Conservation (phyloP, 92 coral and sea anemone genomes). For the Isaurus tuberculatus region DNA sequence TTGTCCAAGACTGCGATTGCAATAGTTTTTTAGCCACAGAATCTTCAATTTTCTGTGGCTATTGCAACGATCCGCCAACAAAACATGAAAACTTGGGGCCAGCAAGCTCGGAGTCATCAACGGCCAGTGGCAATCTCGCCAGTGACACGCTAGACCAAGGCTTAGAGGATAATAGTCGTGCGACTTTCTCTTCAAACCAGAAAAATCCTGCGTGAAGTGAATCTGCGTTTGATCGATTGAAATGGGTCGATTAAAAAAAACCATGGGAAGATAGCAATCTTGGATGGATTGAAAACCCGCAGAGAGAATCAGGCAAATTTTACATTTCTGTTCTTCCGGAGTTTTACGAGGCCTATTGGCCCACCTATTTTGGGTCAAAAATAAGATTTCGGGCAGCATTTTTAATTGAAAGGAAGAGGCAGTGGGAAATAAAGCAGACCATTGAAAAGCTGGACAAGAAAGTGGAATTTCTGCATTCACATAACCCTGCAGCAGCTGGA, state of each 20-base stretch:
- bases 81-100: slow-evolving; percentile 38
- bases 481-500: slow-evolving; percentile 19
- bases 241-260: not conserved
- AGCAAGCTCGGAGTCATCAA: not conserved
- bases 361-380: slow-evolving; percentile 5
- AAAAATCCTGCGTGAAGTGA: not conserved
- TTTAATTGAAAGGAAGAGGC: slow-evolving; percentile 11
- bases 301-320: slow-evolving; percentile 21
- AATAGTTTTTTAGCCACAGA: slow-evolving; percentile 20
- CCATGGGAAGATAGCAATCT: slow-evolving; percentile 12
- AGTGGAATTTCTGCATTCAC: slow-evolving; percentile 2
- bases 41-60: slow-evolving; percentile 45
- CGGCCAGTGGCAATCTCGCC: not conserved
- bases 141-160: not conserved
- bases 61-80: slow-evolving; percentile 45
- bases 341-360: slow-evolving; percentile 27
- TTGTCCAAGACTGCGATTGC: slow-evolving; percentile 18
- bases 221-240: not conserved
- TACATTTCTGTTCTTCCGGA: slow-evolving; percentile 13
- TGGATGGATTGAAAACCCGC: slow-evolving; percentile 21
- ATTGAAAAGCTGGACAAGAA: slow-evolving; percentile 13
- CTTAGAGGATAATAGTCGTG: not conserved
- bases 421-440: slow-evolving; percentile 16
- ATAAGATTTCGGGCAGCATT: slow-evolving; percentile 4
- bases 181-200: not conserved